Base-by-base conservation (phyloP, 2,797 vertebrate species). In the Periophthalmus magnuspinnatus region DNA sequence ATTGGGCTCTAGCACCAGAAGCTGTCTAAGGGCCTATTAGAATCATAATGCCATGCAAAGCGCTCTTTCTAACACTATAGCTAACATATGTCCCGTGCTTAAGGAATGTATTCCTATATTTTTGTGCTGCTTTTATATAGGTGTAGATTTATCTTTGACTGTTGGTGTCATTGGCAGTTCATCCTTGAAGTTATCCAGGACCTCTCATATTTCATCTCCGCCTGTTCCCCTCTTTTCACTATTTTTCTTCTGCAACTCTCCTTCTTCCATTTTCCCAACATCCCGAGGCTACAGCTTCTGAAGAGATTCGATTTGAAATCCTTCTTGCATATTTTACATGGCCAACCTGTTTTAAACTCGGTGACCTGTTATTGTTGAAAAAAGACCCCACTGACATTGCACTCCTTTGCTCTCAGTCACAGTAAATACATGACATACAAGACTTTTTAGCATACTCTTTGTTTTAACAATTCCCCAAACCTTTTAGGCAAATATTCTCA, bases 281-380 rank as follows among this genome's bases (percentile, higher is more conserved):
- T 81, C 84, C 82, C 0, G 41, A 33, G 85, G 86, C 78, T 77
- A 70, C 60, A 0, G 70, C 77, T 79, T 84, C 75, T 78, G 77
- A 88, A 84, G 69, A 82, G 77, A 87, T 80, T 83, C 78, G 76
- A 83, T 83, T 81, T 78, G 65, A 88, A 84, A 79, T 72, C 69
- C 72, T 13, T 72, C 71, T 72, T 89, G 76, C 85, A 86, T 89
- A 84, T 88, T 89, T 91, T 73, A 88, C 45, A 3, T 86, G 77
- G 72, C 65, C 64, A 81, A 82, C 83, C 74, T 77, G 82, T 84
- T 86, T 82, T 86, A 68, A 70, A 67, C 63, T 17, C 57, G 7
- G 41, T 13, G 58, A 59, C 71, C 38, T 68, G 38, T 76, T 81
- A 79, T 81, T 82, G 80, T 69, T 78, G 48, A 38, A 80, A 73